Evolutionary conservation across 2,888 invertebrate genomes (phyloP), one percentile per base, ranked within the genome.

Genomic region (Athripsodes cinereus): DNA sequence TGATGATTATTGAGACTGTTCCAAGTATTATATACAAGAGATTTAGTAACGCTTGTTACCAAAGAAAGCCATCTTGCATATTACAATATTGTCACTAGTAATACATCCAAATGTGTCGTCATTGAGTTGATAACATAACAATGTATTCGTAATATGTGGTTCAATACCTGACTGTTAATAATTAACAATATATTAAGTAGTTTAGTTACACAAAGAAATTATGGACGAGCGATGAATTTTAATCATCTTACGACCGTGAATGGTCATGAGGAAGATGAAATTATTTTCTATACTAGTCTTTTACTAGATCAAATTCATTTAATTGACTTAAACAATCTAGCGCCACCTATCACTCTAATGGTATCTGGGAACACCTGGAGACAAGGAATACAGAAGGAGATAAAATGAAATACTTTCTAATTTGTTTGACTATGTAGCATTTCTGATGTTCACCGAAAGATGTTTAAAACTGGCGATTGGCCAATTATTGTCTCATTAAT

Each of bases 41-140:
- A 52, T 57, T 57, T 58, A 52, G 57, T 57, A 57, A 57, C 22
- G 51, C 52, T 22, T 10, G 13, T 5, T 22, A 21, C 57, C 52
- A 57, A 57, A 57, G 52, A 57, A 57, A 57, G 47, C 47, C 21
- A 26, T 40, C 40, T n/a, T 16, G 13, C 40, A 40, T 13, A 40
- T 13, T 13, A 5, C 5, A 40, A 3, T 40, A 6, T 31, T 31
- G 31, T 11, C 31, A 31, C 6, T 11, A 31, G 31, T 8, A 11
- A 31, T 8, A 6, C 16, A 40, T 40, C 26, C 26, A 26, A 40
- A 40, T 40, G 40, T 40, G 40, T 40, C 40, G 16, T 5, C 40
- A 40, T 40, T 40, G 40, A 40, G 16, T 40, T 40, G 40, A 40
- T 40, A 40, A n/a, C 16, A 40, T 40, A 16, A 40, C 16, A 40